Base-by-base conservation (phyloP, 2,113 vertebrate species). In the Dipodomys merriami region DNA sequence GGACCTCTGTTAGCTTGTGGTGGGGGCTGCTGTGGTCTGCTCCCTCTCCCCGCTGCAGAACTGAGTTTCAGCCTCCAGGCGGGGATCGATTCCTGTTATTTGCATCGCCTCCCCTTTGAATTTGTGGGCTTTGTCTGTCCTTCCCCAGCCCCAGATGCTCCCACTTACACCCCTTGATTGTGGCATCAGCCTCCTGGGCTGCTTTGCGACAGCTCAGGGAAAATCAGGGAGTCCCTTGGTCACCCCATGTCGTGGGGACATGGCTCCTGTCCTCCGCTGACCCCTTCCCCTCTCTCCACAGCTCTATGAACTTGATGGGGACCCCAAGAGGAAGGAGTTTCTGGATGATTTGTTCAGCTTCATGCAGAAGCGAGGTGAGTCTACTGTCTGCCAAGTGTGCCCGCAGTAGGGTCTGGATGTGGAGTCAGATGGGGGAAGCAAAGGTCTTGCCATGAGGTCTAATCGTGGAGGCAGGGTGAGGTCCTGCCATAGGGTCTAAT, bases 351-450 rank as follows among this genome's bases (percentile, higher is more conserved):
- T 99, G 83, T 99, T 99, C 98, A 99, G 98, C 97, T 99, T 99
- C 97, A 99, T 99, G 99, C 99, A 99, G 97, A 99, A 99, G 94
- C 97, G 99, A 98, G 99, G 99, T 99, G 98, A 96, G 98, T n/a
- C 23, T 6, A 2, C 7, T 57, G 4, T 57, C n/a, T 1, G 4
- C 23, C 2, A 20, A 6, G 62, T 64, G 62, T 62, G 60, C 60
- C 49, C 1, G 3, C 49, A 57, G 53, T 13, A 11, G 29, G 27
- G 67, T n/a, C 7, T 68, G 65, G 9, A 25, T 67, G 67, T 68
- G 67, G 30, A n/a, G 39, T n/a, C 11, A 22, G 81, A 46, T 22
- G 39, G 81, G 57, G 39, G 39, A 49, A 13, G 68, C 13, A 7
- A 57, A 25, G 20, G 22, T 25, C 62, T 25, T 64, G 62, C 62